Conservation (phyloP, 1,140 invertebrate species). For the Sitobion miscanthi region DNA sequence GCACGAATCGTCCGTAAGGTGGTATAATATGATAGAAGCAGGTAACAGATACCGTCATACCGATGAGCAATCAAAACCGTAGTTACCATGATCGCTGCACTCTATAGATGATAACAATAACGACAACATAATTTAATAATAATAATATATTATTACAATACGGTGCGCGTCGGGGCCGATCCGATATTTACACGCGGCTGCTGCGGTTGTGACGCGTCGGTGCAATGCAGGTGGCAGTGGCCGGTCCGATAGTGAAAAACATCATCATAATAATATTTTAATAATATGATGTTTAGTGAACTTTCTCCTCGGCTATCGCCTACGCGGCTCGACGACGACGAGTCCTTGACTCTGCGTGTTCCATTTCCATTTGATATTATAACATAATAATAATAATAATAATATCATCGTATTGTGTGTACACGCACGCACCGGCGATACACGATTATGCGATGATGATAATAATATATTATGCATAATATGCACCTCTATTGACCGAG, state of each 20-base stretch:
- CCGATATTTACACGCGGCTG: neutral
- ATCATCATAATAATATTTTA: neutral
- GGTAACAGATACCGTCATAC: neutral
- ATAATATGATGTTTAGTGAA: slow-evolving; percentile 37
- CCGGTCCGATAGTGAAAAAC: slow-evolving; percentile 10
- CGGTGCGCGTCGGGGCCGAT: neutral
- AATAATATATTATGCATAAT: neutral
- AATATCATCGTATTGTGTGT: neutral
- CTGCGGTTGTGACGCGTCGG: neutral
- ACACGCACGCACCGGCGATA: neutral
- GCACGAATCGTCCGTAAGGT: neutral
- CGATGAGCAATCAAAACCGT: neutral
- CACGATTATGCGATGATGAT: neutral
- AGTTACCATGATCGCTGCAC: neutral
- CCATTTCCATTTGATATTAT: slow-evolving; percentile 40
- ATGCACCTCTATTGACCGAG: neutral
- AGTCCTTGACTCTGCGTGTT: slow-evolving; percentile 47
- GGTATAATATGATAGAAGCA: neutral
- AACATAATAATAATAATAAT: neutral
- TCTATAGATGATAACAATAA: neutral
- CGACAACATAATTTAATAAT: neutral
- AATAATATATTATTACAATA: no score
- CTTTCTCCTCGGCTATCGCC: slow-evolving; percentile 34
- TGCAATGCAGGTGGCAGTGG: neutral
- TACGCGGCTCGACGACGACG: slow-evolving; percentile 11